Base-by-base conservation (phyloP, 1,140 invertebrate genomes). In the Cotesia chilonis region DNA sequence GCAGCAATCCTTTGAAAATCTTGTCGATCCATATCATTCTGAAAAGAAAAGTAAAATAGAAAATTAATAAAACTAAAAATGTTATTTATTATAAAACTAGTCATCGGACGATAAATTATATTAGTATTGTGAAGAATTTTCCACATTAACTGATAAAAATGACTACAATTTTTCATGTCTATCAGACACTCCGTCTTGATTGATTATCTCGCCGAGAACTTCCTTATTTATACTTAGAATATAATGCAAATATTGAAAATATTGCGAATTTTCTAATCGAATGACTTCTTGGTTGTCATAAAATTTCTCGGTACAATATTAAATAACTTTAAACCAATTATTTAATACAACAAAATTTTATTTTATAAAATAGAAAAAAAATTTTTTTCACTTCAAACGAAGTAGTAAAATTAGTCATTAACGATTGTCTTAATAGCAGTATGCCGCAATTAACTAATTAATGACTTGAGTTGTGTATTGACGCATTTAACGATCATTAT, bases 21-120 rank as follows among this genome's bases (percentile, higher is more conserved):
- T 20, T 67, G 54, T 72, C 70, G 20, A 72, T 14, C 52, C 52
- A 67, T 4, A 52, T 51, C 68, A 70, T 70, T 35, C 68, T 70
- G 47, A n/a, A 70, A 70, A 14, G 1, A 14, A 63, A 51, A 61
- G 1, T 6, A 47, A 47, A 47, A 14, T 12, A 47, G 51, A 47
- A 52, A 1, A 63, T 63, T n/a, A 14, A 35, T 36, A n/a, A 38
- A 47, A 12, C 5, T 28, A 4, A 37, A 20, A 3, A 5, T 37
- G 17, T 37, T 20, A 55, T 5, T 55, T 7, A 55, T 55, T 55
- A n/a, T 51, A 9, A 9, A 51, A 51, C 7, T 9, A 1, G 47
- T 51, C 12, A 51, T 55, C 17, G 17, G 54, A 47, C 10, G 41
- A 47, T 47, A 14, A 55, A 55, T 14, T 14, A 55, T 5, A n/a